A percentile compares a stretch with the other conserved stretches of the same genome.
Evolutionary conservation across 2,797 vertebrate species (phyloP).

Genomic region (Acanthurus leucopareius): DNA sequence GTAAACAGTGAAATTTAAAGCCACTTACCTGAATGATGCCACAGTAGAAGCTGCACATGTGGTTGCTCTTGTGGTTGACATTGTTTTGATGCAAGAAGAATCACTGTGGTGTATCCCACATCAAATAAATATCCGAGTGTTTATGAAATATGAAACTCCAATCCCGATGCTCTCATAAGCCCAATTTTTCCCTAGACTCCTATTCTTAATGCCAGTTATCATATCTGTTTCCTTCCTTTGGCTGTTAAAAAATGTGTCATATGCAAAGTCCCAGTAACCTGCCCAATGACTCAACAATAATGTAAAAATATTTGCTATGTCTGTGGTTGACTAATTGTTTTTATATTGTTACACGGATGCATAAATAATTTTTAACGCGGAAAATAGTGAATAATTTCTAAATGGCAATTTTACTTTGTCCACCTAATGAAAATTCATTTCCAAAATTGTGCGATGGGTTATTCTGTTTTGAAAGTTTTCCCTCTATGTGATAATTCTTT

Average conservation of each 20-base stretch:
- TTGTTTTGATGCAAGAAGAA: neutral
- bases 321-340: neutral
- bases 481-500: neutral
- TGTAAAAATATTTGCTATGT: neutral
- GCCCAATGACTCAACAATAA: neutral
- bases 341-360: neutral
- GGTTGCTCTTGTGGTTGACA: neutral
- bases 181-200: neutral
- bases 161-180: neutral
- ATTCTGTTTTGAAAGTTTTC: constrained; percentile 1
- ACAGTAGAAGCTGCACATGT: neutral
- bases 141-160: neutral
- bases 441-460: no score
- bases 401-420: no score
- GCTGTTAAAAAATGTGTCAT: constrained; percentile 1
- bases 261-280: constrained; percentile 8
- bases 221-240: constrained; percentile 6
- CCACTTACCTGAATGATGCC: neutral
- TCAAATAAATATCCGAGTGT: neutral
- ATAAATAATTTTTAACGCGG: neutral
- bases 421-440: no score
- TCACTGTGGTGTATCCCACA: neutral
- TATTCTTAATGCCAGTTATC: constrained; percentile 9
- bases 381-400: no score
- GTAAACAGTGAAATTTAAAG: neutral